phyloP scores from a whole-genome alignment of 2,797 vertebrate species.

The Myiotriccus ornatus region DNA sequence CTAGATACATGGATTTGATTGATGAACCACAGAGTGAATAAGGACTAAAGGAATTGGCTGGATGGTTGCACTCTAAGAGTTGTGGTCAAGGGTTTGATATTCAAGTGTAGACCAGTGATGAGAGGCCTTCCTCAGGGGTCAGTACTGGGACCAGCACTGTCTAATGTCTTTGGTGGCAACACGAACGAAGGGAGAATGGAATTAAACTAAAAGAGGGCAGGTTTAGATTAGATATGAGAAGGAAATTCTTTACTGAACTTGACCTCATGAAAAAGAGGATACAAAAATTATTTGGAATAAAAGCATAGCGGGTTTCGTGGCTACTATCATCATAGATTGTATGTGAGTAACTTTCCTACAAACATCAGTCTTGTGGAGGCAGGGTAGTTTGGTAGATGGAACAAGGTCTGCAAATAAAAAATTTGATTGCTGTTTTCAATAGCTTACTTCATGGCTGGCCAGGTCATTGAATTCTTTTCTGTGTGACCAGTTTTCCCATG shows the following conservation, averaged over 20 bases:
- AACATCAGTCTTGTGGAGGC: neutral
- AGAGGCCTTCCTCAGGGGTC: neutral
- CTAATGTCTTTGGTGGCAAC: neutral
- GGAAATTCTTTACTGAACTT: neutral
- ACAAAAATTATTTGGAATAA: neutral
- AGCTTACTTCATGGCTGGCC: conserved; percentile 18
- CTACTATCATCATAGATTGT: neutral
- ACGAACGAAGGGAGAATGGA: neutral
- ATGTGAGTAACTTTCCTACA: neutral
- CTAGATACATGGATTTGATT: neutral
- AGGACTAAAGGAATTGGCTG: neutral
- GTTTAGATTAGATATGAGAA: neutral
- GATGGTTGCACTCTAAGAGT: neutral
- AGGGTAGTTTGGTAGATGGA: neutral
- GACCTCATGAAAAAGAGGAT: neutral
- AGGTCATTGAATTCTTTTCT: conserved; percentile 25
- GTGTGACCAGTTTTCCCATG: conserved; percentile 22
- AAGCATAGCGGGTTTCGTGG: neutral
- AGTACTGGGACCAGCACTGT: neutral
- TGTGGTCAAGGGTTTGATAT: neutral
- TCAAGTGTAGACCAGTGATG: neutral
- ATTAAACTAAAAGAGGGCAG: neutral
- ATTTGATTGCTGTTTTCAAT: neutral
- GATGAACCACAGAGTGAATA: neutral
- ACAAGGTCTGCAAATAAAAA: neutral